Base-by-base conservation (phyloP, 92 coral and sea anemone genomes). In the Meandrina meandrites region DNA sequence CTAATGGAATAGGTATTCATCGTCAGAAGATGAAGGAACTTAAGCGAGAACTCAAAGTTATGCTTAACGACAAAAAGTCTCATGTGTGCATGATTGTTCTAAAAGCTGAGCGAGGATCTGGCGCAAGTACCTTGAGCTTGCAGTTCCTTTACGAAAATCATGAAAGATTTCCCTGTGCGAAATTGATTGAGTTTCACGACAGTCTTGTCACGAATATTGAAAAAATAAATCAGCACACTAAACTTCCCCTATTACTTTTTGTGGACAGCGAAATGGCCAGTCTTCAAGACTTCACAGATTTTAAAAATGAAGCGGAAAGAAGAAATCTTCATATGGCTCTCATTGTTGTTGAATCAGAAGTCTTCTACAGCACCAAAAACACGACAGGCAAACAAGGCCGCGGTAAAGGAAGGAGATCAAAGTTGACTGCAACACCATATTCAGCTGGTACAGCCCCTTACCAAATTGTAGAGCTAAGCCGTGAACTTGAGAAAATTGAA, bases 31-130 rank as follows among this genome's bases (percentile, higher is more conserved):
- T 84, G 36, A 79, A 84, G 67, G 88, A 84, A 30, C 37, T 84
- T 27, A 79, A 84, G 76, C 32, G 18, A 1, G 62, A 76, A 7
- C 68, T 84, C 21, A 42, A 84, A 40, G 47, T 40, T 72, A 51
- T 84, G 72, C 83, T 84, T 24, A 75, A 84, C 37, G 88, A 84
- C 64, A 71, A 72, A 73, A 73, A 54, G 83, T 84, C 88, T 48
- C 88, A 84, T 76, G 88, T 84, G 8, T 84, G 70, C 40, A 84
- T 84, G 88, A 84, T 84, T 75, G 79, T 79, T 54, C 11, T 84
- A 24, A 84, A 84, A 53, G 88, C 79, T 16, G 88, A 84, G 42
- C 84, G 88, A 13, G 88, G 88, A 35, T 77, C 88, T 74, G 88
- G 88, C 3, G 79, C 88, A 31, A 84, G 70, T 19, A 84, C 88